Evolutionary conservation across 2,797 vertebrate species (phyloP).

Genomic region (Sebastes itinus): DNA sequence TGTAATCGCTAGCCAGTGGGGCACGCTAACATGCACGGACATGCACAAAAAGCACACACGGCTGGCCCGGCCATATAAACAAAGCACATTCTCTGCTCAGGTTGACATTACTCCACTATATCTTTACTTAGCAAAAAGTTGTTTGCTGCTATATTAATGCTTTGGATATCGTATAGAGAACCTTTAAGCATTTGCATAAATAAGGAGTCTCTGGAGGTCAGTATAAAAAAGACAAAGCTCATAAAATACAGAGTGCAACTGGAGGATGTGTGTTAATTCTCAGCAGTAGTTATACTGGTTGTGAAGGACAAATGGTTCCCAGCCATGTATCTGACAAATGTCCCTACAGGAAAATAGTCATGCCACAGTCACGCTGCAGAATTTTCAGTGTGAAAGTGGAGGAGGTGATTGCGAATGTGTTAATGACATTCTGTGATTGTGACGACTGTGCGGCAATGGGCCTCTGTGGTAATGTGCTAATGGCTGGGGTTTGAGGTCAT

Average conservation of each 20-base stretch:
- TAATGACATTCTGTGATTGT: conserved; percentile 51
- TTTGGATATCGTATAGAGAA: not conserved
- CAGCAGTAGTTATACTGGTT: conserved; percentile 4
- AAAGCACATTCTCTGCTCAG: not conserved
- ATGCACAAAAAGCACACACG: no score
- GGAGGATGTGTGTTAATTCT: not conserved
- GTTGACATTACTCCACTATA: not conserved
- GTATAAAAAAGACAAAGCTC: not conserved
- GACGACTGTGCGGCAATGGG: conserved; percentile 12
- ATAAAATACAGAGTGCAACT: not conserved
- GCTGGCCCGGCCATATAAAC: no score
- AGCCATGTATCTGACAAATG: not conserved
- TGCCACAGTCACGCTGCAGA: conserved; percentile 33
- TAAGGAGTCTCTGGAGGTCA: not conserved
- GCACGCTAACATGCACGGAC: no score
- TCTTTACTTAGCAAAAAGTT: not conserved
- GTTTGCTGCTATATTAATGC: not conserved
- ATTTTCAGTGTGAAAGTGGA: conserved; percentile 47
- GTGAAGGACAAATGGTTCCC: conserved; percentile 1
- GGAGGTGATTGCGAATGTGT: conserved; percentile 66
- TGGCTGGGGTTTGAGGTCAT: conserved; percentile 24
- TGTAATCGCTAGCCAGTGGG: no score
- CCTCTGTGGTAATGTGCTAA: conserved; percentile 1
- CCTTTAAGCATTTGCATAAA: not conserved
- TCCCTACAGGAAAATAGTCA: conserved; percentile 15